A percentile compares a stretch with the other conserved stretches of the same genome.
Evolutionary conservation across 2,113 vertebrate genomes (phyloP).

Genomic region (Oreochromis tanganicae): DNA sequence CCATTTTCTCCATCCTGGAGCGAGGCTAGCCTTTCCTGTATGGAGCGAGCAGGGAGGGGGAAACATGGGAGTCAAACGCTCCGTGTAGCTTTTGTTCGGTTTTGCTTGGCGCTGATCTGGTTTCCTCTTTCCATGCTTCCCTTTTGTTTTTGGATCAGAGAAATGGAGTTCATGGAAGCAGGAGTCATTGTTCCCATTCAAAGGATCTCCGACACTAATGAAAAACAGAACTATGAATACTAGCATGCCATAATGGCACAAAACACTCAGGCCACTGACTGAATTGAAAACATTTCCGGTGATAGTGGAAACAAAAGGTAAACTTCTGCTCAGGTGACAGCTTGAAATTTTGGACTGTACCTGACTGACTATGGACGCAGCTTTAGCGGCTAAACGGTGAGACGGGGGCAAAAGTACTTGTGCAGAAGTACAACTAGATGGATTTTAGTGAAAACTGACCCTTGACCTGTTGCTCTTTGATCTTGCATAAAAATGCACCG

Average conservation of each 20-base stretch:
- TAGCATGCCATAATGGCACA: neutral
- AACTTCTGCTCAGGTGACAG: neutral
- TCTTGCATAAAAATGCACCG: neutral
- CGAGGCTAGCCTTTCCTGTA: slow-evolving; percentile 50
- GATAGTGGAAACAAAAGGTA: neutral
- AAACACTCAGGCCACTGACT: neutral
- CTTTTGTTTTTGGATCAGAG: slow-evolving; percentile 49
- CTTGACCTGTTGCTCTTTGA: neutral
- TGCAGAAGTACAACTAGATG: neutral
- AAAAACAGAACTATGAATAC: neutral
- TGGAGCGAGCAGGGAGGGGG: neutral
- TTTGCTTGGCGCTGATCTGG: slow-evolving; percentile 30
- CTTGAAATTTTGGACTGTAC: neutral
- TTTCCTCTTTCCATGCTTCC: slow-evolving; percentile 65
- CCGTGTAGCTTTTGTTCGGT: slow-evolving; percentile 17
- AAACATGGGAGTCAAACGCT: neutral
- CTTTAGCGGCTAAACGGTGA: neutral
- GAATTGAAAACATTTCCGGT: neutral
- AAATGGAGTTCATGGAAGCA: slow-evolving; percentile 49
- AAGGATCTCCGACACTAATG: slow-evolving; percentile 11
- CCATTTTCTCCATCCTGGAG: slow-evolving; percentile 31
- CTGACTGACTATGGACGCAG: neutral
- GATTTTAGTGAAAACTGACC: neutral
- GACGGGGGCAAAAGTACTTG: neutral
- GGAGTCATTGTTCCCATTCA: slow-evolving; percentile 51